Conservation (phyloP, 2,888 invertebrate genomes). For the Aplocera efformata region DNA sequence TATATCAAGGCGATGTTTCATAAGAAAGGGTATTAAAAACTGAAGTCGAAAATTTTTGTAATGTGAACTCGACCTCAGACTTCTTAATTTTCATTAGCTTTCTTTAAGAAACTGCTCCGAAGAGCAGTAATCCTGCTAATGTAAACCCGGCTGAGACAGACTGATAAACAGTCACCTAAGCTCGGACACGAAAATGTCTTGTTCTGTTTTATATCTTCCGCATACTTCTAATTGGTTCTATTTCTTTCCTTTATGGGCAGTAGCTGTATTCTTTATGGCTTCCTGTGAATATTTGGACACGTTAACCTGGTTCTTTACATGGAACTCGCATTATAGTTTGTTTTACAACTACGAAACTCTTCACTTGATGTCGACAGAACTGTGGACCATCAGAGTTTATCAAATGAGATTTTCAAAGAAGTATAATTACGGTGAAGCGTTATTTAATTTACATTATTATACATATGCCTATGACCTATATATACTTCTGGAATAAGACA, state of each 20-base stretch:
- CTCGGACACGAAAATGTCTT: slow-evolving; percentile 29
- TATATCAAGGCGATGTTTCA: too few relatives aligned
- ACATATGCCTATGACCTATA: too few relatives aligned
- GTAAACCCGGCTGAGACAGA: not conserved
- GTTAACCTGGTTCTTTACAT: slow-evolving; percentile 32
- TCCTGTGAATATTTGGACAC: slow-evolving; percentile 42
- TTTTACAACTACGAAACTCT: slow-evolving; percentile 9
- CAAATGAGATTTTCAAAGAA: too few relatives aligned
- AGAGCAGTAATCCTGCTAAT: slow-evolving; percentile 13
- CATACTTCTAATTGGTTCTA: slow-evolving; percentile 60
- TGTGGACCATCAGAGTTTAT: too few relatives aligned
- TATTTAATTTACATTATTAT: too few relatives aligned
- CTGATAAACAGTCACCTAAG: not conserved
- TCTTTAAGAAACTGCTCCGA: too few relatives aligned
- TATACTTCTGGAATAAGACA: too few relatives aligned
- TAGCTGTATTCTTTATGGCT: slow-evolving; percentile 43
- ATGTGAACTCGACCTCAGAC: too few relatives aligned
- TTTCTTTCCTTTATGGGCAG: slow-evolving; percentile 53
- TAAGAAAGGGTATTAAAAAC: too few relatives aligned
- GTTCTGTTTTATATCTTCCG: slow-evolving; percentile 67
- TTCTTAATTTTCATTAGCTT: too few relatives aligned
- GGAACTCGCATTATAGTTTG: slow-evolving; percentile 9
- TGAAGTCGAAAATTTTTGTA: too few relatives aligned
- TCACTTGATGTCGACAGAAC: not conserved
- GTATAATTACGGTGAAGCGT: too few relatives aligned